These are phyloP conservation scores for Colinus virginianus DNA, from an alignment of 2,113 vertebrate species.

Conservation along the genomic window DNA sequence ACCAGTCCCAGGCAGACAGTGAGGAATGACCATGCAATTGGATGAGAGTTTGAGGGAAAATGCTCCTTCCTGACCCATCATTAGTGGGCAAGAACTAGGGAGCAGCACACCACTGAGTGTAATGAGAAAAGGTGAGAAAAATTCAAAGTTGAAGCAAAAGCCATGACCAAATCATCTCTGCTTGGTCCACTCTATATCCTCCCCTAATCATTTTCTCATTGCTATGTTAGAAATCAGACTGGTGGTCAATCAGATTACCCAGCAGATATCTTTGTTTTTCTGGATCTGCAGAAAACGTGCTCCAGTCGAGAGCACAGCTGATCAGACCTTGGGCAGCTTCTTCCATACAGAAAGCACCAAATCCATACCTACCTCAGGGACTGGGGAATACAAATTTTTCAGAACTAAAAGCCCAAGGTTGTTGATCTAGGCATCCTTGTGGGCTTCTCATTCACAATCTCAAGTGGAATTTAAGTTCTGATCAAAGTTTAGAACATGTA, in stretches of 20 bases:
- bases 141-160: background rate
- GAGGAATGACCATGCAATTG: background rate
- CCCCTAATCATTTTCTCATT: background rate
- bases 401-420: background rate
- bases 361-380: background rate
- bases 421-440: background rate
- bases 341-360: background rate
- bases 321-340: background rate
- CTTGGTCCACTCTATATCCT: background rate
- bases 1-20: background rate
- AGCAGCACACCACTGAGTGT: rapidly evolving
- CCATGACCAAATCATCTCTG: background rate
- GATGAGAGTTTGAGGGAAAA: background rate
- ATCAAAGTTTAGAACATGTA: background rate
- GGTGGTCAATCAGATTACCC: background rate
- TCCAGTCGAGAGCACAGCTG: background rate
- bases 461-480: background rate
- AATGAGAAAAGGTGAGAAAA: background rate
- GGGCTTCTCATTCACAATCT: background rate
- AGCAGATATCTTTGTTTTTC: background rate
- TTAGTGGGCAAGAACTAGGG: background rate
- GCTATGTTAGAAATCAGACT: background rate
- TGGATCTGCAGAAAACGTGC: background rate
- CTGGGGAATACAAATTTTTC: background rate
- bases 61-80: rapidly evolving